A percentile compares a stretch with the other conserved stretches of the same genome.
Conservation (phyloP, 2,113 vertebrate genomes). For the Cyanocitta stelleri region DNA sequence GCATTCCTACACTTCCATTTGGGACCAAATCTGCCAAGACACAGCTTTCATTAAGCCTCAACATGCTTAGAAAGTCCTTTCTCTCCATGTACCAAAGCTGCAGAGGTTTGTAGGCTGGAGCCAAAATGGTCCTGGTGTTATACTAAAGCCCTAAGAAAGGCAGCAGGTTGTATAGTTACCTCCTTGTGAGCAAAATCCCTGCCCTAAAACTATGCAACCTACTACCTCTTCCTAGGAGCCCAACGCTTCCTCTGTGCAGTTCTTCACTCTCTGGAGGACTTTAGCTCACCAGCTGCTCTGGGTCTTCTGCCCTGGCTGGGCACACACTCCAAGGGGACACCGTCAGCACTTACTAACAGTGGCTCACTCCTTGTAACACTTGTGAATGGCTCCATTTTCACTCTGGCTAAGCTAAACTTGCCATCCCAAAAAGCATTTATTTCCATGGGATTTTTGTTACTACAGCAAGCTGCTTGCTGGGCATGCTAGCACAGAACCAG, state of each 20-base stretch:
- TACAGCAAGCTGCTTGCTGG: not conserved
- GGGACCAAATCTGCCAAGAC: not conserved
- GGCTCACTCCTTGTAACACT: not conserved
- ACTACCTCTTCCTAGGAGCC: slow-evolving; percentile 85
- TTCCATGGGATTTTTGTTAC: not conserved
- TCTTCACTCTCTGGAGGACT: slow-evolving; percentile 48
- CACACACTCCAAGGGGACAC: not conserved
- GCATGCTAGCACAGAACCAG: not conserved
- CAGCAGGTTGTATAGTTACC: slow-evolving; percentile 87
- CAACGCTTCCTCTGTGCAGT: slow-evolving; percentile 52
- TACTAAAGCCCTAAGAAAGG: slow-evolving; percentile 81
- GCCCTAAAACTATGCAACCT: slow-evolving; percentile 86
- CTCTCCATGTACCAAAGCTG: not conserved
- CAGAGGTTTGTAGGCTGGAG: slow-evolving; percentile 30
- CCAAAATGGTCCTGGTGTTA: slow-evolving; percentile 45
- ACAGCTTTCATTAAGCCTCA: not conserved
- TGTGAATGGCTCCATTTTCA: not conserved
- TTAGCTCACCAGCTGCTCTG: slow-evolving; percentile 29
- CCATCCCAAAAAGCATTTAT: not conserved
- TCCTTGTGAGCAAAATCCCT: slow-evolving; percentile 82
- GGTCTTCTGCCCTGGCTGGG: slow-evolving; percentile 14
- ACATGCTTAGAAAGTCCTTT: not conserved
- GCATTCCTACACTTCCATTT: not conserved
- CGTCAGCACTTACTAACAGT: not conserved
- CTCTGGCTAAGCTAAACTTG: not conserved